These are phyloP conservation scores for Tetraneura akinire DNA, from an alignment of 1,140 invertebrate species.

Conservation along the genomic window DNA sequence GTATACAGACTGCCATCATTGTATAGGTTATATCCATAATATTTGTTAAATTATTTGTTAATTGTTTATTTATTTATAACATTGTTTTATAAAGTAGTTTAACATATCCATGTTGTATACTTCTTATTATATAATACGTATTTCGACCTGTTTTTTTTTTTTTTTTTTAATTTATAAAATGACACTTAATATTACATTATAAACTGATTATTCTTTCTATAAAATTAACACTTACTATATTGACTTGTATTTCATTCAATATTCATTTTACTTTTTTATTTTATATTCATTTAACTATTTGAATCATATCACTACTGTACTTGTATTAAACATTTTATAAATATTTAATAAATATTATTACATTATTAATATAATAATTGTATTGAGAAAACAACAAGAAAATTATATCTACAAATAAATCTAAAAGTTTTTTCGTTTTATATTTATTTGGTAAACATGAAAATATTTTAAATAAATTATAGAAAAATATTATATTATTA, in stretches of 20 bases:
- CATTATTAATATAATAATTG: too few relatives aligned
- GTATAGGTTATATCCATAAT: neutral
- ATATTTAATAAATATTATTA: constrained; percentile 32
- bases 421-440: too few relatives aligned
- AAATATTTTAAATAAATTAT: too few relatives aligned
- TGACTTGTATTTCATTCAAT: neutral
- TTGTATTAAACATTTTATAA: constrained; percentile 14
- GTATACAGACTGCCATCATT: constrained; percentile 26
- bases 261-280: constrained; percentile 7
- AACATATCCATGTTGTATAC: neutral
- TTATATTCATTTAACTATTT: constrained; percentile 22
- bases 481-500: too few relatives aligned
- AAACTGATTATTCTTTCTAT: too few relatives aligned
- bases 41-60: neutral
- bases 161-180: neutral
- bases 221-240: neutral
- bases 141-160: neutral
- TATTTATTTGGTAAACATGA: too few relatives aligned
- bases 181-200: neutral
- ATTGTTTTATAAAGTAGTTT: neutral
- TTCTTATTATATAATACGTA: neutral
- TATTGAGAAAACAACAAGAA: too few relatives aligned
- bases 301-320: constrained; percentile 25
- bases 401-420: too few relatives aligned
- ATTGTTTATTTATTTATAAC: neutral